Conservation (phyloP, 2,113 vertebrate species). For the Noturus placidus region DNA sequence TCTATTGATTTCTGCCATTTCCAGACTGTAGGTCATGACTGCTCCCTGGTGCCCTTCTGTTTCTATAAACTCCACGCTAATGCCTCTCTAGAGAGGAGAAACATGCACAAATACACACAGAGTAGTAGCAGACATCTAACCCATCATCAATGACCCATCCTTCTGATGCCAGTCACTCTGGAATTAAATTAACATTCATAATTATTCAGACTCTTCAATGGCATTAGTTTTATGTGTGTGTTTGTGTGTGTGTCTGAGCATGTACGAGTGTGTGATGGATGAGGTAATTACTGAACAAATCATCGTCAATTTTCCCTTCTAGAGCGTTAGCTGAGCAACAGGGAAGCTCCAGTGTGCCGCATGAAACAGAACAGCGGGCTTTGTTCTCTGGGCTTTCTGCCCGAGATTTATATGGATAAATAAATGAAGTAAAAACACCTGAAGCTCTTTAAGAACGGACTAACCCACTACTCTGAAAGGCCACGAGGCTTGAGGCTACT, state of each 20-base stretch:
- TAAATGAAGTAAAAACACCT: slow-evolving; percentile 17
- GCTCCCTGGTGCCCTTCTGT: slow-evolving; percentile 32
- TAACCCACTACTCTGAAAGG: not conserved
- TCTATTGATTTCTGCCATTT: slow-evolving; percentile 53
- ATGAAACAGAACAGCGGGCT: slow-evolving; percentile 24
- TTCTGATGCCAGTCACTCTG: slow-evolving; percentile 29
- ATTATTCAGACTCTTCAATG: slow-evolving; percentile 37
- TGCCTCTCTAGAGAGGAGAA: slow-evolving; percentile 41
- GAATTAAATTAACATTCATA: slow-evolving; percentile 48
- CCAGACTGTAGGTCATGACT: slow-evolving; percentile 47
- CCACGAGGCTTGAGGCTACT: not conserved
- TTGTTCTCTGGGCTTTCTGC: slow-evolving; percentile 26
- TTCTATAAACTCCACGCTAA: slow-evolving; percentile 32
- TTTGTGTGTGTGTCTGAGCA: slow-evolving; percentile 10
- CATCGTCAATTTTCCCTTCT: slow-evolving; percentile 34
- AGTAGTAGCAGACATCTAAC: slow-evolving; percentile 4
- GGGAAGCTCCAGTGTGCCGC: slow-evolving; percentile 25
- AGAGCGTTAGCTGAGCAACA: slow-evolving; percentile 22
- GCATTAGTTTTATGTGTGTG: not conserved
- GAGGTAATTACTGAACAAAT: slow-evolving; percentile 58
- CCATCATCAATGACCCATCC: slow-evolving; percentile 19
- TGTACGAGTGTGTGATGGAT: slow-evolving; percentile 44
- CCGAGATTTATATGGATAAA: not conserved
- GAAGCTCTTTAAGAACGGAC: not conserved
- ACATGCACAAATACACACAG: slow-evolving; percentile 28